Base-by-base conservation (phyloP, 1,140 invertebrate species). In the Drosophila persimilis region DNA sequence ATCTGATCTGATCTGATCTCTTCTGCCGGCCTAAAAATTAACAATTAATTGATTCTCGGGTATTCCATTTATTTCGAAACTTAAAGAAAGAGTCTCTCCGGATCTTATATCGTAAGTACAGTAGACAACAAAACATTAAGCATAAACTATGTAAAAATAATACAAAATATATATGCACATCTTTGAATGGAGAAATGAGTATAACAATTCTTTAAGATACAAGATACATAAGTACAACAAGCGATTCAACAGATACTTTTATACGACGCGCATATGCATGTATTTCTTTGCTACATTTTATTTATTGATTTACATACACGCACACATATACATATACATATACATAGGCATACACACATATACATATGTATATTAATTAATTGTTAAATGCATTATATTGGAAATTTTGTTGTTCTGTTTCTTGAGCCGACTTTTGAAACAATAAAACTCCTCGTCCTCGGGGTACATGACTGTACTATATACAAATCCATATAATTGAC, bases 321-420 rank as follows among this genome's bases (percentile, higher is more conserved):
- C 24, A 26, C 24, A 26, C 24, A 26, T 73, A 73, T 51, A 86
- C 48, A 26, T 73, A 73, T 51, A 86, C 48, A 73, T 61, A 77
- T 67, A 65, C 66, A 71, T 45, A 70, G 56, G 66, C 59, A 81
- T 81, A 81, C 61, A 80, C 59, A 66, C 50, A 79, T 74, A 63
- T 26, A 64, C 57, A 45, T 73, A 73, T 73, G 69, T 58, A 70
- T 41, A 56, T 64, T 52, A 64, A 73, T 73, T 70, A 54, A 73
- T 66, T 74, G 52, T 73, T 84, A 89, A 80, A 89, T 89, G 84
- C 80, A 84, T 67, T 80, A 80, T 73, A 80, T 64, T 86, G 77
- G 81, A 75, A 80, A 86, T 80, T 77, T 59, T 80, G 47, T 64
- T 69, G 52, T 76, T 63, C 52, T 44, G 61, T 62, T 72, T 44